Evolutionary conservation across 2,888 invertebrate species (phyloP).

Genomic region (Shargacucullia verbasci): DNA sequence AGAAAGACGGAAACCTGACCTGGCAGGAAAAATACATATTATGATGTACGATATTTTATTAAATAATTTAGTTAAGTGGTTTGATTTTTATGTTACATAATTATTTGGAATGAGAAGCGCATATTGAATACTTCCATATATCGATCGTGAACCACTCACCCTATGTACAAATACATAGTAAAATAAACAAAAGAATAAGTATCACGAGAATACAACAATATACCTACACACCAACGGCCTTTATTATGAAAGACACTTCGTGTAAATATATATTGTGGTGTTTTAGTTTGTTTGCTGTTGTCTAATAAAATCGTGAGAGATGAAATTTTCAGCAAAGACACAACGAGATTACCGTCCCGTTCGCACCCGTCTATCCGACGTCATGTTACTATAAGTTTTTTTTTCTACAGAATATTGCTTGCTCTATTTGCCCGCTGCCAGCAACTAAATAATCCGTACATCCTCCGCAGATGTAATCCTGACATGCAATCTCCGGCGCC

Average conservation of each 20-base stretch:
- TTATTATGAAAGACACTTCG: constrained; percentile 10
- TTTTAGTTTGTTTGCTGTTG: constrained; percentile 20
- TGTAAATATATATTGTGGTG: background rate
- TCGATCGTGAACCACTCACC: no score
- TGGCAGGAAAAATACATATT: no score
- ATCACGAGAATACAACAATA: background rate
- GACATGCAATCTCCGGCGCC: constrained; percentile 86
- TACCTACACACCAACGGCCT: constrained; percentile 6
- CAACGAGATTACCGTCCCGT: constrained; percentile 58
- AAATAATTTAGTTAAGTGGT: no score
- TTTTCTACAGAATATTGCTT: constrained; percentile 67
- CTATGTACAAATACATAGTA: no score
- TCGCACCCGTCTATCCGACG: constrained; percentile 56
- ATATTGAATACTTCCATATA: no score
- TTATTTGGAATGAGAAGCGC: no score
- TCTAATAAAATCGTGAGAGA: constrained; percentile 34
- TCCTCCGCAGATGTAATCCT: constrained; percentile 86
- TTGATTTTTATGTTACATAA: no score
- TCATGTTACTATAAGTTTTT: constrained; percentile 65
- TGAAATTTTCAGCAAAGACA: constrained; percentile 57
- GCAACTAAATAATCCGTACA: constrained; percentile 85
- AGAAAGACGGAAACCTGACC: no score
- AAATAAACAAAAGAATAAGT: constrained; percentile 16
- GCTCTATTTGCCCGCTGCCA: constrained; percentile 76
- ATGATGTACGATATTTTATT: no score